Evolutionary conservation across 1,140 invertebrate genomes (phyloP).

Genomic region (Drosophila chauvacae): DNA sequence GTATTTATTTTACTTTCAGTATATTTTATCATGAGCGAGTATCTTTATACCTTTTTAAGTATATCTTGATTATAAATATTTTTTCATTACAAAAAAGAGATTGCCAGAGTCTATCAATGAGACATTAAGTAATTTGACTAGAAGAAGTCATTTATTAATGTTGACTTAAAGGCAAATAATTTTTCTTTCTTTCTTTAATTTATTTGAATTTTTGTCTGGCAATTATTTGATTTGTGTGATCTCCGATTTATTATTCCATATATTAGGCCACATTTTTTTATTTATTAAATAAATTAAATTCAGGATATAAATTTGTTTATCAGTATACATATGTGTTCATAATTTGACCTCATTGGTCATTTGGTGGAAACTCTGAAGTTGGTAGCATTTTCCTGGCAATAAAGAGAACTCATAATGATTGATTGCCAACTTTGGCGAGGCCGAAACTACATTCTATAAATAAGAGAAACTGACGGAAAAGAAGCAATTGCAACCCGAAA

Average conservation of each 20-base stretch:
- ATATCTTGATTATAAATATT: background rate
- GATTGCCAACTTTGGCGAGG: conserved; percentile 27
- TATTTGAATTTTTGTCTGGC: background rate
- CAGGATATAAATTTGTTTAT: background rate
- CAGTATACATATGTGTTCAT: background rate
- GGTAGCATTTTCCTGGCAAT: background rate
- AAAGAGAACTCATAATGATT: conserved; percentile 29
- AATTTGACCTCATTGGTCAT: conserved; percentile 1
- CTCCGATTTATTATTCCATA: background rate
- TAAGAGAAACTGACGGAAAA: conserved; percentile 16
- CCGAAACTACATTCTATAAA: conserved; percentile 37
- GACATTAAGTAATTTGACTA: background rate
- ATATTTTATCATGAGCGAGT: too few relatives aligned
- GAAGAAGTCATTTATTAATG: background rate
- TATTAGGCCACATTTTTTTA: background rate
- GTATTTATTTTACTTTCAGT: background rate
- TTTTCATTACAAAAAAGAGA: too few relatives aligned
- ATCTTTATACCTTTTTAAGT: background rate
- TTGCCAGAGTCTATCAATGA: background rate
- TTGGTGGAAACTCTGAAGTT: background rate
- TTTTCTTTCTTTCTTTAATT: background rate
- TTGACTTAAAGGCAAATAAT: background rate
- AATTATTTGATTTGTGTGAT: background rate
- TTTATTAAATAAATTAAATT: background rate
- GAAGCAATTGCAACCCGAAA: conserved; percentile 34